Evolutionary conservation across 2,888 invertebrate species (phyloP), one percentile per base, ranked within the genome.

Genomic region (Drosophila mayaguana): DNA sequence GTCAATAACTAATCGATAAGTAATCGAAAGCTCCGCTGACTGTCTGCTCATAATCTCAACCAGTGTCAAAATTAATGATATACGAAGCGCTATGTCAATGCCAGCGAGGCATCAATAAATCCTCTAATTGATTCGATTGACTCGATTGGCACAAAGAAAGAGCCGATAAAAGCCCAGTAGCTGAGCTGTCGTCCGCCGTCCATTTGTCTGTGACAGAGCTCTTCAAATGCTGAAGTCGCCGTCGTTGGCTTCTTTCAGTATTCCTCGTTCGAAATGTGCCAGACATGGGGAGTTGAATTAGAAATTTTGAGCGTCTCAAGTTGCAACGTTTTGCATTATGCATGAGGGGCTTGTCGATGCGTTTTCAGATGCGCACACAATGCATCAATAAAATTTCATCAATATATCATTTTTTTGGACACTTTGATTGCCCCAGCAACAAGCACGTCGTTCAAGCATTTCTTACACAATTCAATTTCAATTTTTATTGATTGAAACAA

Each of bases 331-430:
- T 65, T 88, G 88, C 86, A 83, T 83, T 78, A 83, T 83, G 88
- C 81, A 83, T 83, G 83, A 83, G 83, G 54, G 69, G 69, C 51
- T 70, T 48, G 55, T 60, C 48, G 45, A 62, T 72, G 64, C 64
- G 71, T 64, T 85, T 85, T 36, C 86, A 82, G 80, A 75, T 64
- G 83, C 72, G 61, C 68, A 81, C 87, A 86, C 87, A 86, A 86
- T 80, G 78, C 89, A 65, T 68, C 79, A 70, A 66, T 83, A 72
- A 71, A 72, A 69, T 89, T 84, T 87, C 82, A 77, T 84, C 84
- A 84, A 84, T 84, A 84, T 89, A 69, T 84, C 89, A 89, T 81
- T 81, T 81, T 69, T 69, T 74, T 73, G 38, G 77, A 77, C 83
- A 71, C 74, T 83, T 87, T 75, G 79, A 76, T 83, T 78, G 73